phyloP scores from a whole-genome alignment of 2,797 vertebrate genomes.

The Macropus fuliginosus region DNA sequence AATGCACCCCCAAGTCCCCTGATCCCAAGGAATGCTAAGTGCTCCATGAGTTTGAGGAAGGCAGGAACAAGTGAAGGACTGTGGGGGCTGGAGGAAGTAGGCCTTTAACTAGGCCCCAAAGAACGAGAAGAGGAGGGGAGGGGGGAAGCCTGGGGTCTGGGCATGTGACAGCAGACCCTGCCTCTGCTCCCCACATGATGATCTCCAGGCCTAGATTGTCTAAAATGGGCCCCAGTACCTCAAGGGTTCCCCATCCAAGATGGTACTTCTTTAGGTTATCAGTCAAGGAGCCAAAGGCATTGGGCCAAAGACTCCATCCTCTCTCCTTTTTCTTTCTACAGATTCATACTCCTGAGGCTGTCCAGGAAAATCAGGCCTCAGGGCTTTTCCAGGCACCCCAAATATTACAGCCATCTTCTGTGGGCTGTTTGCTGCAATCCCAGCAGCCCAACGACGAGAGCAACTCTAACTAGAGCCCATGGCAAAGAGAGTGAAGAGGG shows the following conservation, averaged over 20 bases:
- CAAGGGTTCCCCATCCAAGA: not conserved
- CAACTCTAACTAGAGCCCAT: not conserved
- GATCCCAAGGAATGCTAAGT: not conserved
- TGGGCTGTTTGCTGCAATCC: conserved; percentile 88
- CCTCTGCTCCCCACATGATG: not conserved
- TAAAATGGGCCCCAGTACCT: not conserved
- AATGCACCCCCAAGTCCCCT: not conserved
- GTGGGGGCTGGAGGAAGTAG: not conserved
- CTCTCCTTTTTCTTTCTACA: conserved; percentile 72
- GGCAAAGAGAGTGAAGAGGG: accelerated
- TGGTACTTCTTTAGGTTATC: not conserved
- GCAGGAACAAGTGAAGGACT: not conserved
- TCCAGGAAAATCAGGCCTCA: conserved; percentile 82
- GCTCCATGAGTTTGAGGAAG: not conserved
- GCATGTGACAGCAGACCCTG: not conserved
- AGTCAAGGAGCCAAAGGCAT: not conserved
- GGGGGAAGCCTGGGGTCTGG: not conserved
- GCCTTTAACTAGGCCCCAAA: not conserved
- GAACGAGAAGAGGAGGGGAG: not conserved
- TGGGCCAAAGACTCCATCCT: not conserved
- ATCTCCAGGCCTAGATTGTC: not conserved
- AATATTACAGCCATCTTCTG: conserved; percentile 84
- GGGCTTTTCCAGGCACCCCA: conserved; percentile 86
- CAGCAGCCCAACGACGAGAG: conserved; percentile 83
- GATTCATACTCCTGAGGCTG: conserved; percentile 87